Evolutionary conservation across 2,797 vertebrate species (phyloP).

Genomic region (Onychomys arenicola): DNA sequence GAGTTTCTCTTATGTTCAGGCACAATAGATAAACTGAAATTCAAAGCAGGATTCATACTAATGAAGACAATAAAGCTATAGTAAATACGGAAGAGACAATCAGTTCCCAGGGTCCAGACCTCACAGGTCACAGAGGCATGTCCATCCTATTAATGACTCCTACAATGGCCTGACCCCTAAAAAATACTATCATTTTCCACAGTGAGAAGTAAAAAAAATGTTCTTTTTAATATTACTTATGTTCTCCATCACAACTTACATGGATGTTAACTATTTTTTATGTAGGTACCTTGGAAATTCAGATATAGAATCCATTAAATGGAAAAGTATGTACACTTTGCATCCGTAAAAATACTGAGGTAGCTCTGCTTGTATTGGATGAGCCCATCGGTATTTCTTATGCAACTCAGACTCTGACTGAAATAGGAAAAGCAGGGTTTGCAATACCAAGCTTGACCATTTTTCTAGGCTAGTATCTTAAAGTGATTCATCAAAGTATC

Average conservation of each 20-base stretch:
- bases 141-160: background rate
- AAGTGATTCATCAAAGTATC: background rate
- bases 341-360: background rate
- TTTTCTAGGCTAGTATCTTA: background rate
- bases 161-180: background rate
- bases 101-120: background rate
- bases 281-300: background rate
- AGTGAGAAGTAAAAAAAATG: background rate
- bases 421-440: background rate
- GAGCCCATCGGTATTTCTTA: background rate
- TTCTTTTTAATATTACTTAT: background rate
- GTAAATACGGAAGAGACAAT: constrained; percentile 25
- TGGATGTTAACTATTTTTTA: background rate
- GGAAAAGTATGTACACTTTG: constrained; percentile 30
- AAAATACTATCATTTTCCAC: constrained; percentile 23
- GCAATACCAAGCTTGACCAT: background rate
- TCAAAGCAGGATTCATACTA: background rate
- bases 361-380: background rate
- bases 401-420: background rate
- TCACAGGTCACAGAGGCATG: background rate
- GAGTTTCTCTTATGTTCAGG: background rate
- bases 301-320: constrained; percentile 25
- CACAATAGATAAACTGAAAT: constrained; percentile 6
- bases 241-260: background rate
- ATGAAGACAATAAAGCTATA: constrained; percentile 2